Base-by-base conservation (phyloP, 2,113 vertebrate genomes). In the Coreoperca whiteheadi region DNA sequence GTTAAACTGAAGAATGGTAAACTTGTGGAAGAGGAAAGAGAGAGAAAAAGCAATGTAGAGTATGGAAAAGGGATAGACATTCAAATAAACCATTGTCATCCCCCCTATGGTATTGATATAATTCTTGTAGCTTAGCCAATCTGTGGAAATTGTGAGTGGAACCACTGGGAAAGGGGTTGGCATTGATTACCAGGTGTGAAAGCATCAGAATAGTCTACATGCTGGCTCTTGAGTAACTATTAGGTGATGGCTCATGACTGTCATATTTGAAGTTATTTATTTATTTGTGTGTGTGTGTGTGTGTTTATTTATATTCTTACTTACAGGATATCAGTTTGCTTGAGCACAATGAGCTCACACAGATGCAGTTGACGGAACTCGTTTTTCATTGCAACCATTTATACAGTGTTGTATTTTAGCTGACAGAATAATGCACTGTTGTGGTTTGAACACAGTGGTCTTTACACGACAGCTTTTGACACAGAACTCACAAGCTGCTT, bases 1-100 rank as follows among this genome's bases (percentile, higher is more conserved):
- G 73, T 50, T 67, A 79, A 69, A 78, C 74, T 46, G 41, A 75
- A 83, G n/a, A 83, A 75, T 46, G 25, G 67, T 73, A 66, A 86
- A 87, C 37, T 10, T 21, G 20, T n/a, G 1, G 25, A 28, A 37
- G 30, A 69, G 37, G 34, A 64, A 66, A 57, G 46, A 4, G 18
- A 32, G 23, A 30, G 14, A 77, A 66, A 43, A 46, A n/a, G n/a
- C 2, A 57, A 48, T 74, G 48, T 32, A 50, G 72, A 43, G 21
- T 59, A 7, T 63, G 46, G 59, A 70, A 84, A 79, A 73, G 43
- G 65, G 64, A 28, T 77, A 46, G 32, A 71, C 88, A 60, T 70
- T 68, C 53, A 43, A 68, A 75, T 70, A 20, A 83, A 54, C n/a
- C 12, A 68, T 78, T 21, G n/a, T 54, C 1, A 66, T 77, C 63